Percentiles rank a stretch among this genome's conserved stretches.
These are phyloP conservation scores for Arbacia lixula DNA, from an alignment of 53 echinoderm and acorn worm species.

Conservation along the genomic window DNA sequence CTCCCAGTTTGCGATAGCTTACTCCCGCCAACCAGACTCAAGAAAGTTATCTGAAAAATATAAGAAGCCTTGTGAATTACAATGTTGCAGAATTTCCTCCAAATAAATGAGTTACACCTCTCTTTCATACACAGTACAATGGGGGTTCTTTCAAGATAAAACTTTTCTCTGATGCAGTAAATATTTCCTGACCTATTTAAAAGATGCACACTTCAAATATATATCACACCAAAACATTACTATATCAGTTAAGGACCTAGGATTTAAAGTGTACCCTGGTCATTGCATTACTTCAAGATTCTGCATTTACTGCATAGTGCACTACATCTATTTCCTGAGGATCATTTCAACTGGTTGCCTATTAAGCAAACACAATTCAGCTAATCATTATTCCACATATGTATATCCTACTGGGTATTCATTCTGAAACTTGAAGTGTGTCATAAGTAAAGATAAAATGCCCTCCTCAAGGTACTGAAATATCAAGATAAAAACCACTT, in stretches of 20 bases:
- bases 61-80: constrained; percentile 21
- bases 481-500: constrained; percentile 20
- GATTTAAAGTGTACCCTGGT: constrained; percentile 28
- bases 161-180: constrained; percentile 23
- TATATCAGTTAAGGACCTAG: constrained; percentile 30
- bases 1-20: constrained; percentile 33
- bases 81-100: constrained; percentile 25
- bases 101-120: constrained; percentile 27
- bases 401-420: constrained; percentile 22
- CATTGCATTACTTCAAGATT: constrained; percentile 25
- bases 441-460: constrained; percentile 21
- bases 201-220: constrained; percentile 26
- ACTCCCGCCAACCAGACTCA: constrained; percentile 45
- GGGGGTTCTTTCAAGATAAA: constrained; percentile 30
- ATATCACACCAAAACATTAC: constrained; percentile 22
- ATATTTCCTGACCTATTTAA: constrained; percentile 23
- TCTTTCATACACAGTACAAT: constrained; percentile 27
- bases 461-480: constrained; percentile 18
- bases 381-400: constrained; percentile 12
- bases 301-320: constrained; percentile 27
- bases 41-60: constrained; percentile 41
- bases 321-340: constrained; percentile 21
- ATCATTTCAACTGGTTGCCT: constrained; percentile 28
- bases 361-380: constrained; percentile 25
- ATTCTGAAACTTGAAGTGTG: constrained; percentile 30